Base-by-base conservation (phyloP, 1,140 invertebrate species). In the Tetranychus urticae region DNA sequence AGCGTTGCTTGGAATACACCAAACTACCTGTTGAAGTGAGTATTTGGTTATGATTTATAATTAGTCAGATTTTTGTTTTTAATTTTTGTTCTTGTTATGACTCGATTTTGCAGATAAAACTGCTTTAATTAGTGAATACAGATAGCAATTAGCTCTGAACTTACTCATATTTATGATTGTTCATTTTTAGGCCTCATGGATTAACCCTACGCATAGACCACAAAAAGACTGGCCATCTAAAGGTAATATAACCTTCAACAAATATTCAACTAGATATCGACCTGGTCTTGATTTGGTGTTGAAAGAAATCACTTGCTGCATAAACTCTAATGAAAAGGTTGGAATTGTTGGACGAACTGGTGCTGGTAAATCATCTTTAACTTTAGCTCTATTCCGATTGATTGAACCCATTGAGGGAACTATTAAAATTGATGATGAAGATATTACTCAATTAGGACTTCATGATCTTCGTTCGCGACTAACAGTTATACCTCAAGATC, bases 21-120 rank as follows among this genome's bases (percentile, higher is more conserved):
- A 67, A 97, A 93, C 93, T 76, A 97, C 1, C 81, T 81, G 56
- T 74, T 97, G 60, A 77, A 90, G 61, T 74, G 88, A 70, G 79
- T 84, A 60, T 78, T 81, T 67, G 76, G 48, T 33, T 8, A 59
- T 5, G 23, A 23, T 23, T 23, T 61, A 14, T 34, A 35, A 59
- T 13, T 65, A 13, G 57, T 23, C 23, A 23, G 23, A 23, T 23
- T 23, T 23, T 23, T 23, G 23, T 23, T 23, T 23, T 23, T 23
- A 23, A 23, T 23, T 23, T 23, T 23, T 0, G 23, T 23, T 23
- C 23, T 23, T 23, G 23, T 23, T 23, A 23, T 23, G 23, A 23
- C 23, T 23, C 23, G 23, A 23, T 23, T 23, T 23, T 23, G 23
- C 23, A 23, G 23, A 23, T 23, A 23, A 23, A 23, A 23, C 23